Evolutionary conservation across 2,888 invertebrate genomes (phyloP).

Genomic region (Latheticus oryzae): DNA sequence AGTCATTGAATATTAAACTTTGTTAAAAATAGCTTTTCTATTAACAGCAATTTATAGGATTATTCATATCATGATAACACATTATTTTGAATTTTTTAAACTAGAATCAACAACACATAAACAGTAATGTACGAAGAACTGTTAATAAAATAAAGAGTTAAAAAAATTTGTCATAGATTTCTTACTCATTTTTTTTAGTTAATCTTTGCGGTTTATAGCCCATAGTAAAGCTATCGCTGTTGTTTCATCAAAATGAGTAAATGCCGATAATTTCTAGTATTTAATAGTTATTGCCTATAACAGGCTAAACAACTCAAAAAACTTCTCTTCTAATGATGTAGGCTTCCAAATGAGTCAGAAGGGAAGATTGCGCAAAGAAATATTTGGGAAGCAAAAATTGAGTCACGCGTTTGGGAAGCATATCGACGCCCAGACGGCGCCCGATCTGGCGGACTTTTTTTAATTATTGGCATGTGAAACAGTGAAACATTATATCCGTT

Average conservation of each 20-base stretch:
- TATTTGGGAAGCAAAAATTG: constrained; percentile 27
- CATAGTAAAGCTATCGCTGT: constrained; percentile 3
- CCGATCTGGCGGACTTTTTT: constrained; percentile 11
- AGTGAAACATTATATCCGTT: constrained; percentile 16
- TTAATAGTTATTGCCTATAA: constrained; percentile 26
- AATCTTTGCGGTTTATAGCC: constrained; percentile 9
- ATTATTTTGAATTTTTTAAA: constrained; percentile 21
- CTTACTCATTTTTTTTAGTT: constrained; percentile 25
- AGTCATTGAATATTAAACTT: no score
- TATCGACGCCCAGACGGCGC: constrained; percentile 37
- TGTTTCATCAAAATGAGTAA: constrained; percentile 15
- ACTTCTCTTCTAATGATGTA: background rate
- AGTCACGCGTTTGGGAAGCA: constrained; percentile 24
- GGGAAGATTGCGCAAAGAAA: constrained; percentile 22
- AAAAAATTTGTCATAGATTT: constrained; percentile 17
- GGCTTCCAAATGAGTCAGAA: constrained; percentile 26
- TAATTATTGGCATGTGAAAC: constrained; percentile 22
- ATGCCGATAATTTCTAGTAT: constrained; percentile 1
- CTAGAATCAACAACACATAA: constrained; percentile 12
- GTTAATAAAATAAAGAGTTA: constrained; percentile 16
- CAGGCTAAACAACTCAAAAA: constrained; percentile 10
- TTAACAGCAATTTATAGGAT: constrained; percentile 14
- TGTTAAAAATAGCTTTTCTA: no score
- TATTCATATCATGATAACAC: constrained; percentile 17
- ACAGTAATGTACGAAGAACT: constrained; percentile 5